Conservation (phyloP, 1,140 invertebrate genomes). For the Metopolophium dirhodum region DNA sequence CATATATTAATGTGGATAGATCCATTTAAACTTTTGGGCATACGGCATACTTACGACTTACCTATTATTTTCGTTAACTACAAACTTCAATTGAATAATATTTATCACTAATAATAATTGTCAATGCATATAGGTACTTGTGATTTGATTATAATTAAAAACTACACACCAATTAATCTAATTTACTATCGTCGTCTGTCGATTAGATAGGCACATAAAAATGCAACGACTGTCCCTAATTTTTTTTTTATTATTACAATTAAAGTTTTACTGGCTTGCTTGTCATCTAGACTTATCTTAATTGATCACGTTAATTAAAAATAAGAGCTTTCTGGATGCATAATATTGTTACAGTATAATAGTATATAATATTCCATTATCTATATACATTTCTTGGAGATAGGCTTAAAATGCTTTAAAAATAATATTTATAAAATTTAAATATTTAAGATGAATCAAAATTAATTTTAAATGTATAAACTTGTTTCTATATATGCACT, state of each 20-base stretch:
- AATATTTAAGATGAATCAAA: neutral
- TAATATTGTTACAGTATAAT: neutral
- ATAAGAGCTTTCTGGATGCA: neutral
- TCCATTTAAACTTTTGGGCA: neutral
- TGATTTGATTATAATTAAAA: neutral
- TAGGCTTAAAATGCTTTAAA: neutral
- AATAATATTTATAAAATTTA: neutral
- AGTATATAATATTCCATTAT: neutral
- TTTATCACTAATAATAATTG: neutral
- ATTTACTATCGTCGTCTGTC: neutral
- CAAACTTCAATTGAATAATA: neutral
- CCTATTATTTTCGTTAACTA: neutral
- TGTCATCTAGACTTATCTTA: neutral
- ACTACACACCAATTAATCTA: neutral
- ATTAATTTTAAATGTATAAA: slow-evolving; percentile 5
- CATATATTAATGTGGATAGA: no score
- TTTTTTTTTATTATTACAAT: neutral
- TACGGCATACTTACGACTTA: neutral
- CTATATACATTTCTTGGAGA: neutral
- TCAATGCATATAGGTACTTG: neutral
- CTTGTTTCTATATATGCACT: neutral
- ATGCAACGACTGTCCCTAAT: neutral
- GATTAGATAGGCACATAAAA: neutral
- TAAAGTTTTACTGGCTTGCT: neutral
- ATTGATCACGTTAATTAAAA: neutral